Conservation (phyloP, 2,888 invertebrate species). For the Cerceris ruficornis region DNA sequence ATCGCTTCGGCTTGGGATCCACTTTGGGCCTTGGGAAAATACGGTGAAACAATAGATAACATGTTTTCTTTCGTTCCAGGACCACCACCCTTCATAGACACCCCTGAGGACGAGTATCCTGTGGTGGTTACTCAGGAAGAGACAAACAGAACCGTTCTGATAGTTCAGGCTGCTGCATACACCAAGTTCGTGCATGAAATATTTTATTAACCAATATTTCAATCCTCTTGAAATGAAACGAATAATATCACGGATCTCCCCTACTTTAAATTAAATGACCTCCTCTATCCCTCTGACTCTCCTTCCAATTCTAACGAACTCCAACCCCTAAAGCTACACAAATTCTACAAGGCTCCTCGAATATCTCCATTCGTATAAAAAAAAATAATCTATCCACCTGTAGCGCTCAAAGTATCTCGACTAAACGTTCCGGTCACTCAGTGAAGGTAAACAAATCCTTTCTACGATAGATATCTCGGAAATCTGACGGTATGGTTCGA, state of each 20-base stretch:
- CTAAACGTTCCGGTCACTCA: too few relatives aligned
- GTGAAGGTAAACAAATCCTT: slow-evolving; percentile 4
- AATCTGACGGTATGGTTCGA: slow-evolving; percentile 89
- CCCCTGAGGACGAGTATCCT: slow-evolving; percentile 87
- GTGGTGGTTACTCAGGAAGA: slow-evolving; percentile 85
- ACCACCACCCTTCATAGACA: slow-evolving; percentile 71
- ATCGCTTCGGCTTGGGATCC: too few relatives aligned
- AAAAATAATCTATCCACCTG: too few relatives aligned
- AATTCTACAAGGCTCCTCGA: too few relatives aligned
- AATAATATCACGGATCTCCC: too few relatives aligned
- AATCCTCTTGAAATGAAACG: too few relatives aligned
- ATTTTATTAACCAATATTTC: slow-evolving; percentile 19
- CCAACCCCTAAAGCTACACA: too few relatives aligned
- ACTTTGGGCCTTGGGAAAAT: background rate
- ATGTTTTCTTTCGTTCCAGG: slow-evolving; percentile 56
- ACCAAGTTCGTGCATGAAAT: slow-evolving; percentile 83
- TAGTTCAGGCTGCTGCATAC: slow-evolving; percentile 89
- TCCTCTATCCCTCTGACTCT: too few relatives aligned
- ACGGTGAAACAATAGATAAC: too few relatives aligned
- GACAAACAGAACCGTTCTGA: slow-evolving; percentile 84
- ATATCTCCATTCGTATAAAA: too few relatives aligned
- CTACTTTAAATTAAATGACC: too few relatives aligned
- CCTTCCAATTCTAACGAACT: background rate
- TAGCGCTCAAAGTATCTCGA: too few relatives aligned
- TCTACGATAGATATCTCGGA: slow-evolving; percentile 86